Conservation (phyloP, 2,797 vertebrate species). For the Pygocentrus nattereri region DNA sequence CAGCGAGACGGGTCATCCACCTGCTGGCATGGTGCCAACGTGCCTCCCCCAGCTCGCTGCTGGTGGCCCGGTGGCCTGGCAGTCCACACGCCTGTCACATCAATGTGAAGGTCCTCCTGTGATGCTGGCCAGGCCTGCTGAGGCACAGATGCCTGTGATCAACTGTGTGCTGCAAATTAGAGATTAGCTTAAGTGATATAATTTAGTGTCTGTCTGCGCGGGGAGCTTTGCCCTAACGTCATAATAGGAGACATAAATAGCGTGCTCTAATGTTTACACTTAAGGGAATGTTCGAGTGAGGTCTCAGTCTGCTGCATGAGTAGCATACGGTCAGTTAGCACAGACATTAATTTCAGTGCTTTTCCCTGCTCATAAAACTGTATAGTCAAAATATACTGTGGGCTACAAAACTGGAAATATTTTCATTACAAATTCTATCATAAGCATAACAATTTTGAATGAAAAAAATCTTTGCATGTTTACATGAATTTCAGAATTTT, state of each 20-base stretch:
- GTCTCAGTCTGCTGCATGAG: background rate
- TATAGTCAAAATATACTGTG: no score
- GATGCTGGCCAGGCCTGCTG: constrained; percentile 17
- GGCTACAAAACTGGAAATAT: no score
- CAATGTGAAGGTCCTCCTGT: constrained; percentile 29
- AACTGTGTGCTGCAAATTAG: constrained; percentile 3
- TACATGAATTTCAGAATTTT: no score
- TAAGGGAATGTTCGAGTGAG: background rate
- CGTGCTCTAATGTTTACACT: background rate
- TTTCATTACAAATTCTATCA: no score
- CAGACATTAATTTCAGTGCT: background rate
- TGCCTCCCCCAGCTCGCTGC: background rate
- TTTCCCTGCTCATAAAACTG: background rate
- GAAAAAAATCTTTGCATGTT: no score
- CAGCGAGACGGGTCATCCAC: background rate
- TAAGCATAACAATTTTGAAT: no score
- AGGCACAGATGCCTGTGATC: constrained; percentile 31
- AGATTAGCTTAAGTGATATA: constrained; percentile 11
- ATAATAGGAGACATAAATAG: background rate
- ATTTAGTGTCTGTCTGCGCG: constrained; percentile 2
- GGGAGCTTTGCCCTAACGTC: background rate
- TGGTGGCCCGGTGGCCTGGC: background rate
- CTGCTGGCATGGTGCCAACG: background rate
- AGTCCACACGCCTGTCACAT: constrained; percentile 38
- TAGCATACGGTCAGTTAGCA: background rate